Percentiles rank a stretch among this genome's conserved stretches.
Evolutionary conservation across 2,113 vertebrate species (phyloP).

Genomic region (Anoplopoma fimbria): DNA sequence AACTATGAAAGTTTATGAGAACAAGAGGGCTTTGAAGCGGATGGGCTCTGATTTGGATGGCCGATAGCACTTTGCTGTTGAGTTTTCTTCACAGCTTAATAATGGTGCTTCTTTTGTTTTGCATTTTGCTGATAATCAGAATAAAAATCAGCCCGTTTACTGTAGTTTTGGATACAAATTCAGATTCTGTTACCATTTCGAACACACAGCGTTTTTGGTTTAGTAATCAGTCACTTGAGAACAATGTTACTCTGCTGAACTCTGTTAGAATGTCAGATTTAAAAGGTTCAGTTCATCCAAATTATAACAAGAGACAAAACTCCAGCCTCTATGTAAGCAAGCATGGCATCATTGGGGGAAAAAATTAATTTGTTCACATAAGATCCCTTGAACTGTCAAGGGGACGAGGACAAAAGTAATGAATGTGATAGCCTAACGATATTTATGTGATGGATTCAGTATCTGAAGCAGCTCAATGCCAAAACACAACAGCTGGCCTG

Average conservation of each 20-base stretch:
- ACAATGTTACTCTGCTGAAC: not conserved
- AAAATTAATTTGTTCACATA: not conserved
- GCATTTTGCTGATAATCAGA: constrained; percentile 4
- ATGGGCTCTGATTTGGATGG: constrained; percentile 50
- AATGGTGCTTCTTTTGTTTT: not conserved
- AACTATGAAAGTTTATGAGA: constrained; percentile 53
- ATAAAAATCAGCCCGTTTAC: not conserved
- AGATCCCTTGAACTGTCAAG: not conserved
- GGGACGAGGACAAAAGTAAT: not conserved
- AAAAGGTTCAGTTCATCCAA: not conserved
- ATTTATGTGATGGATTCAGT: not conserved
- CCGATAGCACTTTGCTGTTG: constrained; percentile 36
- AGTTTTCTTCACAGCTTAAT: constrained; percentile 41
- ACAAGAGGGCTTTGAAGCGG: constrained; percentile 60
- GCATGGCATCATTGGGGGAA: not conserved
- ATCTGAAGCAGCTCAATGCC: not conserved
- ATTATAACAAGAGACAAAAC: not conserved
- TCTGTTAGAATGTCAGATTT: not conserved
- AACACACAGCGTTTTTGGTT: not conserved
- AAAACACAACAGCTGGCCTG: not conserved
- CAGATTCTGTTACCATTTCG: not conserved
- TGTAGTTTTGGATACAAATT: not conserved
- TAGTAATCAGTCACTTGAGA: not conserved
- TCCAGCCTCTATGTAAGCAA: not conserved
- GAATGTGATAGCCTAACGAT: not conserved